These are phyloP conservation scores for Paraplagusia blochii DNA, from an alignment of 2,113 vertebrate genomes.

Conservation along the genomic window DNA sequence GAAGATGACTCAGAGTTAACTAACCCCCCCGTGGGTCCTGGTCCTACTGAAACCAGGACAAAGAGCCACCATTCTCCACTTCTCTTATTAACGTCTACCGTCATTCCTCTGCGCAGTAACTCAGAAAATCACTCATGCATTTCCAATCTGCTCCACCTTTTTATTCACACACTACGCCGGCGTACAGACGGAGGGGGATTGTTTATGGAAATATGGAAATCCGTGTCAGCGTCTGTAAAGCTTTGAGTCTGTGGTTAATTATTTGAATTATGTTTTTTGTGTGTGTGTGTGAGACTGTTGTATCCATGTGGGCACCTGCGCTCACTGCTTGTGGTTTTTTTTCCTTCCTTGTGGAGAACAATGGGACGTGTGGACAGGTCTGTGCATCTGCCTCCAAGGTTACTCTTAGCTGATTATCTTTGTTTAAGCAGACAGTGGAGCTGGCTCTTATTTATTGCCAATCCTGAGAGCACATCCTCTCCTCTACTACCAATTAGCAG, in stretches of 20 bases:
- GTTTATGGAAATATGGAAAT: constrained; percentile 20
- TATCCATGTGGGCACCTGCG: constrained; percentile 10
- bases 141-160: constrained; percentile 37
- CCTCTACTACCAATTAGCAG: constrained; percentile 51
- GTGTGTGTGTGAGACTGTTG: constrained; percentile 30
- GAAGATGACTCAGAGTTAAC: constrained; percentile 26
- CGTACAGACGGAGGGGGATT: constrained; percentile 6
- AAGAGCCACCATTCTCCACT: constrained; percentile 28
- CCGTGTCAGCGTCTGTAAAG: constrained; percentile 10
- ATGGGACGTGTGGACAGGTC: constrained; percentile 42
- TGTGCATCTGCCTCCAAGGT: constrained; percentile 50
- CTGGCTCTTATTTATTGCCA: constrained; percentile 81
- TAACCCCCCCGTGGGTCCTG: neutral
- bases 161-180: neutral
- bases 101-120: constrained; percentile 38
- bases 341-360: constrained; percentile 35
- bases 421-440: constrained; percentile 65
- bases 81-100: constrained; percentile 39
- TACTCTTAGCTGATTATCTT: constrained; percentile 70
- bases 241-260: constrained; percentile 21
- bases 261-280: constrained; percentile 1
- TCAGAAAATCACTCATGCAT: constrained; percentile 49
- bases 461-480: constrained; percentile 74
- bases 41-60: constrained; percentile 32
- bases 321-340: constrained; percentile 64